These are phyloP conservation scores for Enteromius radiatus DNA, from an alignment of 2,797 vertebrate genomes.

Conservation along the genomic window DNA sequence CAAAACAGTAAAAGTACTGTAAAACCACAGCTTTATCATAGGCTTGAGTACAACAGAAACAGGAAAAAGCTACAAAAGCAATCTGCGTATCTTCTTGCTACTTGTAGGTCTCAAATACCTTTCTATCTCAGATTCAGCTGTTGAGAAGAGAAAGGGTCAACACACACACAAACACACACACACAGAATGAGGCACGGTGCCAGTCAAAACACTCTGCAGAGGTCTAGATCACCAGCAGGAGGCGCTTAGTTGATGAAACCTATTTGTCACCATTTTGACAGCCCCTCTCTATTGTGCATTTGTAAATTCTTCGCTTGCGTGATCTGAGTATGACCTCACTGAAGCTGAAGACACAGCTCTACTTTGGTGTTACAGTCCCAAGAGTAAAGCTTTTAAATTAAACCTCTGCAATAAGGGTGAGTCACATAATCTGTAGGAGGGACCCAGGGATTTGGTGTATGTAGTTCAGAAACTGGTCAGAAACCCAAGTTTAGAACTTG, in stretches of 20 bases:
- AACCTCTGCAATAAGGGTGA: slow-evolving; percentile 2
- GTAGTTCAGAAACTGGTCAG: background rate
- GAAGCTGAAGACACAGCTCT: background rate
- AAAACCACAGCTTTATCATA: background rate
- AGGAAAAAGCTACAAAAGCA: background rate
- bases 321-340: slow-evolving; percentile 16
- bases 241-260: slow-evolving; percentile 6
- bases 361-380: background rate
- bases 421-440: slow-evolving; percentile 6
- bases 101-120: background rate
- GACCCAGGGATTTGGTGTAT: background rate
- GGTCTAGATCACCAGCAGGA: slow-evolving; percentile 21
- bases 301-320: background rate
- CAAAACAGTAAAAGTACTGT: background rate
- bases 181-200: slow-evolving; percentile 42
- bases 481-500: background rate
- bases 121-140: slow-evolving; percentile 8
- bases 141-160: slow-evolving; percentile 2
- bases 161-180: background rate
- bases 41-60: background rate
- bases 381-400: background rate
- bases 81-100: background rate
- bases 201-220: slow-evolving; percentile 11
- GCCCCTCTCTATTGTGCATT: background rate
- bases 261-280: slow-evolving; percentile 7